phyloP scores from a whole-genome alignment of 2,113 vertebrate species.

The Indicator maculatus region DNA sequence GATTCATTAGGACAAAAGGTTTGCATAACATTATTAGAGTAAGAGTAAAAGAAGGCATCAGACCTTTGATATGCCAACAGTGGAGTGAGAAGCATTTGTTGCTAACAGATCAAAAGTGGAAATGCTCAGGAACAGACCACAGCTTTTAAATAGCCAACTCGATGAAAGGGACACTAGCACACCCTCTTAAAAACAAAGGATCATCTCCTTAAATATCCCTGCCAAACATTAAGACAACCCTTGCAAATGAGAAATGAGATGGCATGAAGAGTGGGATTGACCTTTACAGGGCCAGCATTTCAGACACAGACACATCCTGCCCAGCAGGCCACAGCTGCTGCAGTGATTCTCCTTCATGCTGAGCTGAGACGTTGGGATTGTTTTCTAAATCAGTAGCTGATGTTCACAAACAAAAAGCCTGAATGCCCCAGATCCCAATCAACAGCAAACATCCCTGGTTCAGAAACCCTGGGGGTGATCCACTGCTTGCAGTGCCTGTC shows the following conservation, averaged over 20 bases:
- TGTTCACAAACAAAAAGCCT: not conserved
- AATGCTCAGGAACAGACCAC: not conserved
- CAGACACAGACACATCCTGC: not conserved
- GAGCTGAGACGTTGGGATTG: not conserved
- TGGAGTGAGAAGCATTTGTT: not conserved
- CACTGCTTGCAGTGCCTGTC: accelerated
- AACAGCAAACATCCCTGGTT: not conserved
- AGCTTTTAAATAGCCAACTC: not conserved
- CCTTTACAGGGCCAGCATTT: not conserved
- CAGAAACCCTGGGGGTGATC: not conserved
- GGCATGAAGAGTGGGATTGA: not conserved
- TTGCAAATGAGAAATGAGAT: not conserved
- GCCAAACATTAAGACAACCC: not conserved
- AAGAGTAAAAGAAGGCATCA: not conserved
- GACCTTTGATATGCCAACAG: not conserved
- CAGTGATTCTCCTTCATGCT: not conserved
- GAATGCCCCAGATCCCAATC: not conserved
- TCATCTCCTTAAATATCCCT: not conserved
- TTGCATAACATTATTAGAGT: not conserved
- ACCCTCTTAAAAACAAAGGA: not conserved
- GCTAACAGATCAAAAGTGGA: not conserved
- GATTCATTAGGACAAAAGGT: not conserved
- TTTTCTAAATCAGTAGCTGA: not conserved
- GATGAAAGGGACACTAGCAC: not conserved
- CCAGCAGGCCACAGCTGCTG: not conserved